phyloP scores from a whole-genome alignment of 2,113 vertebrate species.

The Emberiza fucata region DNA sequence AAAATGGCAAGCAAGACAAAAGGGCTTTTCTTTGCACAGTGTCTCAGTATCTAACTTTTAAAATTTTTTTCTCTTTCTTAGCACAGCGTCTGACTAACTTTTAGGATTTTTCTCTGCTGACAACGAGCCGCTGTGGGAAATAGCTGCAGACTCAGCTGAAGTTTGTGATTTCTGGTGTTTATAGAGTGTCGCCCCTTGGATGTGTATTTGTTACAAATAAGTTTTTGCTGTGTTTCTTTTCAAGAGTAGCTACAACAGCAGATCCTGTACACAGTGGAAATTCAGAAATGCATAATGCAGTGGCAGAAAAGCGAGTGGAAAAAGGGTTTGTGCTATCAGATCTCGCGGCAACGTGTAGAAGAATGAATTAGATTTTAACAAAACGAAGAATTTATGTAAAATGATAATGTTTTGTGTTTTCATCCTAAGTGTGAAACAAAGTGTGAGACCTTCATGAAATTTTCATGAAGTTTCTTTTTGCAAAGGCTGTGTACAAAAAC shows the following conservation, averaged over 20 bases:
- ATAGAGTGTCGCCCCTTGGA: neutral
- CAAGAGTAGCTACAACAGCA: neutral
- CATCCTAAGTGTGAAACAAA: neutral
- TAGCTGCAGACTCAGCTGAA: neutral
- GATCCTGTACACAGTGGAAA: neutral
- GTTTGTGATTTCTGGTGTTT: neutral
- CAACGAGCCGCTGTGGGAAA: neutral
- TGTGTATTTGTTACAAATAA: neutral
- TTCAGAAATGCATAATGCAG: neutral
- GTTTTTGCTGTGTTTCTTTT: neutral
- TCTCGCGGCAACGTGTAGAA: neutral
- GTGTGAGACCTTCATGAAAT: neutral
- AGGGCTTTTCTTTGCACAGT: neutral
- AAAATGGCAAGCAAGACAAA: neutral
- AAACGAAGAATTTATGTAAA: constrained; percentile 6
- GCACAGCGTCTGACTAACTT: neutral
- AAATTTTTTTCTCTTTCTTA: neutral
- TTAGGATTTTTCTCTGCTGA: neutral
- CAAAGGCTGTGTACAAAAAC: neutral
- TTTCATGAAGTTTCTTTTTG: neutral
- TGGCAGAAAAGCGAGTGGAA: neutral
- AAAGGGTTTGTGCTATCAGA: neutral
- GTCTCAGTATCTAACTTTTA: neutral
- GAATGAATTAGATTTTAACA: neutral
- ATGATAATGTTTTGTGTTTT: neutral